A percentile compares a stretch with the other conserved stretches of the same genome.
These are phyloP conservation scores for Gorsachius goisagi DNA, from an alignment of 2,113 vertebrate genomes.

Conservation along the genomic window DNA sequence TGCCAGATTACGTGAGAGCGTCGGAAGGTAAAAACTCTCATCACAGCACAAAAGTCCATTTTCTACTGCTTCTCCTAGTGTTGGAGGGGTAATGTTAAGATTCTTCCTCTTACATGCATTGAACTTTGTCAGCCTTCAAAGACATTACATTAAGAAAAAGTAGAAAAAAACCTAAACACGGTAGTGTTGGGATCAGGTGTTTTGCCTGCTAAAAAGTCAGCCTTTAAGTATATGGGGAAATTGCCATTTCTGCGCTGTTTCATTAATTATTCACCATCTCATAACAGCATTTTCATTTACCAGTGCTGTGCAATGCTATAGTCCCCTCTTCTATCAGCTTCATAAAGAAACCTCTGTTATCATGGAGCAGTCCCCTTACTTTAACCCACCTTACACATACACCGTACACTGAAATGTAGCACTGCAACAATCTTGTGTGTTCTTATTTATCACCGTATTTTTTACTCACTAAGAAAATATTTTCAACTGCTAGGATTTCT, in stretches of 20 bases:
- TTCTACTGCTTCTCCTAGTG: neutral
- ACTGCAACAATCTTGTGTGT: neutral
- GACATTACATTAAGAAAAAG: neutral
- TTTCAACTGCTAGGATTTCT: neutral
- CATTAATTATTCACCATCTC: neutral
- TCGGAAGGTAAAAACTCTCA: neutral
- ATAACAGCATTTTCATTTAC: neutral
- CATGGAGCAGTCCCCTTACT: neutral
- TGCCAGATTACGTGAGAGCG: neutral
- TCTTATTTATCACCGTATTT: neutral
- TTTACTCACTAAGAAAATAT: neutral
- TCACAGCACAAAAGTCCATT: neutral
- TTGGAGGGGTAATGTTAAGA: neutral
- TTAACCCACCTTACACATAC: neutral
- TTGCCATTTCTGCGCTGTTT: neutral
- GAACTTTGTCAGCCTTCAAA: neutral
- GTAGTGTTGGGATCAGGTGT: neutral
- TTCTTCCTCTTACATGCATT: neutral
- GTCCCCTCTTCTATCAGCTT: neutral
- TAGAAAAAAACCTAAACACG: fast-evolving
- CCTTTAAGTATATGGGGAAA: neutral
- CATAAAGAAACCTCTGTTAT: neutral
- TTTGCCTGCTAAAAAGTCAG: neutral
- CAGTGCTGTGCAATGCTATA: neutral
- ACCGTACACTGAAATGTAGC: neutral